These are phyloP conservation scores for Ibycter americanus DNA, from an alignment of 2,797 vertebrate species.

Conservation along the genomic window DNA sequence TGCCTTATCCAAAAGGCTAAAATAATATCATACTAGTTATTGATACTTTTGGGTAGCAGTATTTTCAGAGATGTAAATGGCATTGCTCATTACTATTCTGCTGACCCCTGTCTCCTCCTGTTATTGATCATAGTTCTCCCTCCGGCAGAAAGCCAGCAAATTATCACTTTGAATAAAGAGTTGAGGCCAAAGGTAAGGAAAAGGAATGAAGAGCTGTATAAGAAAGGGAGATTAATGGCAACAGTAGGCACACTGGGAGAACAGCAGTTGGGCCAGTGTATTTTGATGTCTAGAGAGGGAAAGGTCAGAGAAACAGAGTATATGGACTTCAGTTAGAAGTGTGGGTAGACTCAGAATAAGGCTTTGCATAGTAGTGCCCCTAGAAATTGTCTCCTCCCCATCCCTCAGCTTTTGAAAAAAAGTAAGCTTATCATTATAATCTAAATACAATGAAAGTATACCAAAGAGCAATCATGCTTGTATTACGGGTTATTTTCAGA, in stretches of 20 bases:
- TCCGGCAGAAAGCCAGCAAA: constrained; percentile 46
- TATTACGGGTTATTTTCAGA: not conserved
- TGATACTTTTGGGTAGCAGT: constrained; percentile 33
- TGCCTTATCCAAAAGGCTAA: constrained; percentile 4
- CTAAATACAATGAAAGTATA: not conserved
- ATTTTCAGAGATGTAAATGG: constrained; percentile 45
- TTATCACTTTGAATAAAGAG: constrained; percentile 67
- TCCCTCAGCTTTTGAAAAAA: constrained; percentile 22
- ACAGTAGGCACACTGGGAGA: constrained; percentile 38
- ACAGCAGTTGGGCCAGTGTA: constrained; percentile 9
- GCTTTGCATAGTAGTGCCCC: not conserved
- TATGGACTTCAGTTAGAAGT: constrained; percentile 18
- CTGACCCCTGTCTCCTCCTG: constrained; percentile 51
- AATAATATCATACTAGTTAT: constrained; percentile 22
- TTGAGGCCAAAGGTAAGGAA: constrained; percentile 61
- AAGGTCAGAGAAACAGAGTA: constrained; percentile 53
- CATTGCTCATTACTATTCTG: constrained; percentile 55
- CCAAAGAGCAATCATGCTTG: not conserved
- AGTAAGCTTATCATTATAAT: not conserved
- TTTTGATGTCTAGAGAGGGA: constrained; percentile 49
- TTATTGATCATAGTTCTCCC: constrained; percentile 67
- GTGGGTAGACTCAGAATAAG: not conserved
- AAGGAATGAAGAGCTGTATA: constrained; percentile 49
- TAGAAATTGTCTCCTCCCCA: constrained; percentile 40
- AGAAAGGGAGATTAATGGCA: constrained; percentile 61